Evolutionary conservation across 1,140 invertebrate genomes (phyloP).

Genomic region (Hydropsyche tenuis): DNA sequence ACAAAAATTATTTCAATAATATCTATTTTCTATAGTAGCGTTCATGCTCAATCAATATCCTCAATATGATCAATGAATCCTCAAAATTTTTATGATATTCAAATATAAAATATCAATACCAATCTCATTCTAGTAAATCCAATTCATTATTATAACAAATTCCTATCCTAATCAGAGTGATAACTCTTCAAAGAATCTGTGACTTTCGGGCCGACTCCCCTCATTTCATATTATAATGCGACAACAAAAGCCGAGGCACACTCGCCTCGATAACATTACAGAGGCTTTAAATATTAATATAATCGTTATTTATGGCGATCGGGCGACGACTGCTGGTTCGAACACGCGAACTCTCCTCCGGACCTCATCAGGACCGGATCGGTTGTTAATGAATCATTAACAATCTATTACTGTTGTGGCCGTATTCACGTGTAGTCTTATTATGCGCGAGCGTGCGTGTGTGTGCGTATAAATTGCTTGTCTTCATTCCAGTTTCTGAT

Average conservation of each 20-base stretch:
- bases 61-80: too few relatives aligned
- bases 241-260: constrained; percentile 25
- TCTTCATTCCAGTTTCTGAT: constrained; percentile 18
- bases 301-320: constrained; percentile 33
- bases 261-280: constrained; percentile 19
- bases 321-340: not conserved
- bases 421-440: not conserved
- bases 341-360: constrained; percentile 13
- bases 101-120: too few relatives aligned
- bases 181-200: too few relatives aligned
- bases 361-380: constrained; percentile 30
- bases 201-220: too few relatives aligned
- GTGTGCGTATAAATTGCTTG: constrained; percentile 16
- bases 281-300: constrained; percentile 35
- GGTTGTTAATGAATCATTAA: constrained; percentile 26
- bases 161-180: too few relatives aligned
- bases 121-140: too few relatives aligned
- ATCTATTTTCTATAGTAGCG: too few relatives aligned
- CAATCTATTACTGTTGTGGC: constrained; percentile 4
- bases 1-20: too few relatives aligned
- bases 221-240: too few relatives aligned
- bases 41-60: too few relatives aligned
- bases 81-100: too few relatives aligned
- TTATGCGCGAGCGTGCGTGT: not conserved
- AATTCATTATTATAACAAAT: too few relatives aligned